Evolutionary conservation across 2,113 vertebrate genomes (phyloP), one percentile per base, ranked within the genome.

Genomic region (Erinaceus europaeus): DNA sequence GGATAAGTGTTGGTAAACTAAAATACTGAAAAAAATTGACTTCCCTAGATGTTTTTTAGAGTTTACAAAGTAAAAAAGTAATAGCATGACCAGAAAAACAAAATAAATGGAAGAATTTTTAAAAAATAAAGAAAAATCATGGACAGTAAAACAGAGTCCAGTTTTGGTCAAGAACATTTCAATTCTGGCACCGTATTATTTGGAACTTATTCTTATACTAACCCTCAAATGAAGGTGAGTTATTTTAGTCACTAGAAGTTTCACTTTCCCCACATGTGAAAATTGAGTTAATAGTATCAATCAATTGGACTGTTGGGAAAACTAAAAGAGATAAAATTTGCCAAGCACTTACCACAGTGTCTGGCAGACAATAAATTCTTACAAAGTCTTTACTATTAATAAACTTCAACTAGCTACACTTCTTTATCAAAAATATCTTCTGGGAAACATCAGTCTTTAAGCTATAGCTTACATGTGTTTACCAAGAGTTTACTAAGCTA

Each of bases 381-480:
- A 32, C 55, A 68, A 68, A 74, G 53, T 77, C 53, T 64, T 79
- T 90, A 67, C 61, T 85, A 32, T 82, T 82, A 34, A n/a, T 76
- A 48, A 83, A 88, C 50, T 83, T 90, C 52, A 74, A 3, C 32
- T 52, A 68, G 36, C 32, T 72, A 67, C 78, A 91, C 61, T 44
- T 44, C 68, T 75, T 86, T 74, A 65, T 89, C 84, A 89, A 81
- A n/a, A 88, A 48, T 40, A 62, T 86, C 27, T 80, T 84, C 59
- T 77, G 53, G 38, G 44, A 53, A 85, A 12, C 34, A 8, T 52
- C 74, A 87, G 57, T 38, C 62, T 92, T 81, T 71, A 68, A 72
- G 76, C 48, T 86, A 53, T 64, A 79, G 61, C 67, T 42, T 18
- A 62, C 27, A 55, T 29, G 42, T 77, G 61, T 72, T 89, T 78